Evolutionary conservation across 2,888 invertebrate species (phyloP).

Genomic region (Drosophila barbarae): DNA sequence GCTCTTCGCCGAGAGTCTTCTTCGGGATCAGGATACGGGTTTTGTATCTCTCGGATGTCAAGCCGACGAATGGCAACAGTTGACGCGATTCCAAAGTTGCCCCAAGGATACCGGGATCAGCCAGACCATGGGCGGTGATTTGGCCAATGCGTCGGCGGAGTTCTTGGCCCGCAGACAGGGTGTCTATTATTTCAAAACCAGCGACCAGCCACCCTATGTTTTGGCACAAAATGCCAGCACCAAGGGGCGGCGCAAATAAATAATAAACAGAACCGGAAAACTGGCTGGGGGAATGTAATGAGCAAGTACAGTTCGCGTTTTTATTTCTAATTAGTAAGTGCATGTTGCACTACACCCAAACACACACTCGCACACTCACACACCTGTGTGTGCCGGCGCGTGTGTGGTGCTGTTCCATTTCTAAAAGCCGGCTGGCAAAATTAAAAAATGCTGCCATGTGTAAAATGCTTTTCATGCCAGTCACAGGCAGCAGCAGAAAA

Average conservation of each 20-base stretch:
- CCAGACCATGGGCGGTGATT: constrained; percentile 69
- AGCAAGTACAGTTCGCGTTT: constrained; percentile 64
- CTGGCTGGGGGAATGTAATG: constrained; percentile 45
- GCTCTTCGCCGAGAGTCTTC: constrained; percentile 68
- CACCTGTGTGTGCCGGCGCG: constrained; percentile 16
- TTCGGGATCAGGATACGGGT: constrained; percentile 1
- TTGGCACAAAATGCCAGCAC: constrained; percentile 17
- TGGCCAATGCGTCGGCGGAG: constrained; percentile 46
- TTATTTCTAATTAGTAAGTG: constrained; percentile 75
- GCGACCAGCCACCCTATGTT: constrained; percentile 63
- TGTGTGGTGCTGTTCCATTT: constrained; percentile 39
- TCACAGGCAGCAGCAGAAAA: constrained; percentile 26
- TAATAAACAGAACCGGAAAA: constrained; percentile 24
- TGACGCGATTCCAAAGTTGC: constrained; percentile 67
- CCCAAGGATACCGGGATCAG: constrained; percentile 43
- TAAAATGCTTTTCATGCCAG: constrained; percentile 73
- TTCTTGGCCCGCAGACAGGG: constrained; percentile 60
- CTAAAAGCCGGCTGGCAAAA: constrained; percentile 68
- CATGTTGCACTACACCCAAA: constrained; percentile 30
- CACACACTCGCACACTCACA: constrained; percentile 20
- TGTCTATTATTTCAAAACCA: constrained; percentile 73
- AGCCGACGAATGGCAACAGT: constrained; percentile 59
- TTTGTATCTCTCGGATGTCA: constrained; percentile 68
- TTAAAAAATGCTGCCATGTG: constrained; percentile 76
- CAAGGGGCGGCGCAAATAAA: constrained; percentile 28